phyloP scores from a whole-genome alignment of 2,888 invertebrate species.

The Leptinotarsa juncta region DNA sequence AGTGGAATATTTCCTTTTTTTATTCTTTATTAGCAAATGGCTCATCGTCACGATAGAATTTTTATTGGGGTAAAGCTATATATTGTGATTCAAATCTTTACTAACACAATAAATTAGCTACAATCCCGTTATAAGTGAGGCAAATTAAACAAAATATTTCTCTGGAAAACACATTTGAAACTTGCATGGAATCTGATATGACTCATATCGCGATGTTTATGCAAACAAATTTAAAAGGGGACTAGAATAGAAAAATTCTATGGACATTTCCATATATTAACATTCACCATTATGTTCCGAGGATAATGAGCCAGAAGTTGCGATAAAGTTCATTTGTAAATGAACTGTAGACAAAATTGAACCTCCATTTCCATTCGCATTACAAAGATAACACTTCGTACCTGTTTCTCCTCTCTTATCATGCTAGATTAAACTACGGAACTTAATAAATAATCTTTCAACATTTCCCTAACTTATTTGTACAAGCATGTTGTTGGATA shows the following conservation, averaged over 20 bases:
- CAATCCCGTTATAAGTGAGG: too few species aligned
- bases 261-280: constrained; percentile 10
- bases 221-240: not conserved
- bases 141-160: too few species aligned
- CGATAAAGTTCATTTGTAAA: constrained; percentile 14
- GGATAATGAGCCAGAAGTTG: constrained; percentile 13
- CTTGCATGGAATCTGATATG: constrained; percentile 10
- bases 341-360: constrained; percentile 10
- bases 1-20: too few species aligned
- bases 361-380: not conserved
- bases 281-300: constrained; percentile 16
- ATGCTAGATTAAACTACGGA: constrained; percentile 3
- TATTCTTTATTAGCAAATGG: too few species aligned
- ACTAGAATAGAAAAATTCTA: constrained; percentile 5
- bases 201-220: constrained; percentile 11
- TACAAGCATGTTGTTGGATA: constrained; percentile 9
- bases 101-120: too few species aligned
- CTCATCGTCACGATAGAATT: too few species aligned
- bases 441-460: constrained; percentile 12
- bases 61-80: too few species aligned
- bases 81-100: too few species aligned
- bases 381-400: not conserved
- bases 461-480: constrained; percentile 16
- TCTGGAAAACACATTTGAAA: not conserved
- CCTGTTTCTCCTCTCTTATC: constrained; percentile 8